phyloP scores from a whole-genome alignment of 2,888 invertebrate species.

The Machimus atricapillus region DNA sequence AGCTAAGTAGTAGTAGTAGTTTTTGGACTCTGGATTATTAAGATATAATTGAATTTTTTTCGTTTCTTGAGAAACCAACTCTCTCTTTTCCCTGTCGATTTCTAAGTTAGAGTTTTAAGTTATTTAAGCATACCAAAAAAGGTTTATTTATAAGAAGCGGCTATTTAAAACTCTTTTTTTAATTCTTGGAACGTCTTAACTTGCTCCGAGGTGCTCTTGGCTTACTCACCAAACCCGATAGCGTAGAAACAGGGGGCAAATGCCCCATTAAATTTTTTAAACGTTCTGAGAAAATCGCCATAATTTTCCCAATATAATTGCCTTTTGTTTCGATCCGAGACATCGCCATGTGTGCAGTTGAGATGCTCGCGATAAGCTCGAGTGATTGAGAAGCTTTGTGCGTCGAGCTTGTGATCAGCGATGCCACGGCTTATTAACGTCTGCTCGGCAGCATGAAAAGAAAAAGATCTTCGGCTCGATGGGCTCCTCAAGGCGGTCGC shows the following conservation, averaged over 20 bases:
- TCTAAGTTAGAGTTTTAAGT: background rate
- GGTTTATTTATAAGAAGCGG: background rate
- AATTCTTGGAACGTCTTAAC: background rate
- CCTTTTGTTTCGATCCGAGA: background rate
- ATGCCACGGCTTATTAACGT: background rate
- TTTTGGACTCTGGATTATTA: too few species aligned
- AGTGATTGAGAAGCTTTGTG: background rate
- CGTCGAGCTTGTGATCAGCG: background rate
- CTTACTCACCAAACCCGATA: background rate
- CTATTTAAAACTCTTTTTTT: background rate
- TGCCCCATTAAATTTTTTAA: background rate
- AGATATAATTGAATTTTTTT: too few species aligned
- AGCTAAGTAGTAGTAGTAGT: too few species aligned
- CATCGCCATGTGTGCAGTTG: background rate
- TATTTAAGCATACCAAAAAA: background rate
- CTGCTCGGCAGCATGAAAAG: background rate
- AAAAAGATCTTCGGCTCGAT: background rate
- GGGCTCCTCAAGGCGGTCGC: background rate
- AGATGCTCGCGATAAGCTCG: background rate
- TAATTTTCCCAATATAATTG: background rate
- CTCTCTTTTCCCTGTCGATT: too few species aligned
- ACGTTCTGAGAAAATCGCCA: background rate
- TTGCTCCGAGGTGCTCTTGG: background rate
- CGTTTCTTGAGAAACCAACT: too few species aligned
- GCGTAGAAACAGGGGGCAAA: background rate